phyloP scores from a whole-genome alignment of 2,113 vertebrate species.

The Cephalopterus ornatus region DNA sequence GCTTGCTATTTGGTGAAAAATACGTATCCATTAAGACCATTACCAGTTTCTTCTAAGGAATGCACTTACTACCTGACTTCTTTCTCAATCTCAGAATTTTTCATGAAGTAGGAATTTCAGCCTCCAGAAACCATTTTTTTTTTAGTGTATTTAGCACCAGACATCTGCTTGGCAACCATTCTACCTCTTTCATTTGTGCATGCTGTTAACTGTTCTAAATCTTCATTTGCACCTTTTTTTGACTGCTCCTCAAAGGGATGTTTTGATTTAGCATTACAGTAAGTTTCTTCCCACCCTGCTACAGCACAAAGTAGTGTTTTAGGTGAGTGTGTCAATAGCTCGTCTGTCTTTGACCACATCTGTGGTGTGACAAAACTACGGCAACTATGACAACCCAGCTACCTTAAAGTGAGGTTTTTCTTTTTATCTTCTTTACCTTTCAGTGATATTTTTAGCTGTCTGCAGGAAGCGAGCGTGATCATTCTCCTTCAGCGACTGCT shows the following conservation, averaged over 20 bases:
- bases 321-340: not conserved
- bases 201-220: not conserved
- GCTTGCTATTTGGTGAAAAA: not conserved
- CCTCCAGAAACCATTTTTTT: not conserved
- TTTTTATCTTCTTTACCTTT: constrained; percentile 78
- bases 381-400: not conserved
- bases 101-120: not conserved
- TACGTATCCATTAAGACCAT: not conserved
- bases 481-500: constrained; percentile 92
- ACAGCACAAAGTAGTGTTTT: not conserved
- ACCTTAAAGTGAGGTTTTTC: not conserved
- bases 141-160: not conserved
- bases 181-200: not conserved
- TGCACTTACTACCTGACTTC: not conserved
- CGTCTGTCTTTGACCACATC: not conserved
- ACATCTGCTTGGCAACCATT: not conserved
- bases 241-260: not conserved
- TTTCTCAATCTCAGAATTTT: not conserved
- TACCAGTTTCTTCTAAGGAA: not conserved
- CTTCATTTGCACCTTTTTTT: not conserved
- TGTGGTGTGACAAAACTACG: not conserved
- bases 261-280: not conserved
- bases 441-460: constrained; percentile 93
- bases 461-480: constrained; percentile 94
- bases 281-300: not conserved